Percentiles rank a stretch among this genome's conserved stretches.
Conservation (phyloP, 2,888 invertebrate species). For the Megaustenia siamemsis region DNA sequence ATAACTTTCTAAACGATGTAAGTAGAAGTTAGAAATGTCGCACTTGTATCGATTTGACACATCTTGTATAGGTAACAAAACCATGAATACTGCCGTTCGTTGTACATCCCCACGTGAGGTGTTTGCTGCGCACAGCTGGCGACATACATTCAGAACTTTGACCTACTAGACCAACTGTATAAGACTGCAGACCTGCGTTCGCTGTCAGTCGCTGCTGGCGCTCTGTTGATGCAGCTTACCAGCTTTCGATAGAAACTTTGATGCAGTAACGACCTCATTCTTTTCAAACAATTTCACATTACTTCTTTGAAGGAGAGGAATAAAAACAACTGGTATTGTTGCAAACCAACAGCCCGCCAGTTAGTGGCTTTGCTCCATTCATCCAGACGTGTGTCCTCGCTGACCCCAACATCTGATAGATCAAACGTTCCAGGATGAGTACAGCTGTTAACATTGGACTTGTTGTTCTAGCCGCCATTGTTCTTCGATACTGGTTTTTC, state of each 20-base stretch:
- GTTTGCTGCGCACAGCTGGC: not conserved
- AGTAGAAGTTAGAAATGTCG: too few species aligned
- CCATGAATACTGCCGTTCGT: not conserved
- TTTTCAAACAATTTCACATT: not conserved
- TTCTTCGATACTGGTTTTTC: not conserved
- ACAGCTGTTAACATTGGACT: conserved; percentile 3
- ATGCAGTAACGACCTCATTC: not conserved
- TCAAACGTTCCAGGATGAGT: not conserved
- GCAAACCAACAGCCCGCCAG: not conserved
- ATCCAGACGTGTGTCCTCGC: not conserved
- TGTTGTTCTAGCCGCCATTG: conserved; percentile 14
- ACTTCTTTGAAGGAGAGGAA: not conserved
- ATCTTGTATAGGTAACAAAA: too few species aligned
- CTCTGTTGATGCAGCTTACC: not conserved
- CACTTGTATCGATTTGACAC: too few species aligned
- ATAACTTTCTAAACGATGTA: too few species aligned
- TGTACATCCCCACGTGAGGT: not conserved
- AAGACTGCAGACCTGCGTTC: not conserved
- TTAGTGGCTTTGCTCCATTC: not conserved
- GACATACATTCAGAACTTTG: not conserved
- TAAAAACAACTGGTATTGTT: not conserved
- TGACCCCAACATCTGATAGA: not conserved
- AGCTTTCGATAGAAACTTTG: not conserved
- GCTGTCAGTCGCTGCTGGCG: not conserved
- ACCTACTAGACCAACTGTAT: not conserved